Conservation (phyloP, 1,140 invertebrate genomes). For the Orussus abietinus region DNA sequence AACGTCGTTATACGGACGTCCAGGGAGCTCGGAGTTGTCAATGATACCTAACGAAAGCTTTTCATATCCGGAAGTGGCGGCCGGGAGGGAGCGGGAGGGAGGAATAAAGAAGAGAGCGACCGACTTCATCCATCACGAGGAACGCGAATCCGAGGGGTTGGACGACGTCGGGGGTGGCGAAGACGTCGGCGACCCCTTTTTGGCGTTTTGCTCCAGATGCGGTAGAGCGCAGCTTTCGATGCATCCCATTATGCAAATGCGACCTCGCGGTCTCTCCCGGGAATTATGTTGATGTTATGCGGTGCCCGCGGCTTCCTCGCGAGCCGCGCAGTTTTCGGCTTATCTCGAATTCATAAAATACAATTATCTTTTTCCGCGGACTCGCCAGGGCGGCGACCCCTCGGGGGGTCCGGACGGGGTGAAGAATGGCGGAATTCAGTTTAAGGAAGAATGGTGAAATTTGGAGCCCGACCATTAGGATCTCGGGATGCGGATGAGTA, state of each 20-base stretch:
- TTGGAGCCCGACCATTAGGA: no score
- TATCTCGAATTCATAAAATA: slow-evolving; percentile 44
- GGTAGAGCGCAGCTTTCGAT: slow-evolving; percentile 35
- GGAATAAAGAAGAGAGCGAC: slow-evolving; percentile 1
- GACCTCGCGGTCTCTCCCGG: slow-evolving; percentile 38
- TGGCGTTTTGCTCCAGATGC: slow-evolving; percentile 5
- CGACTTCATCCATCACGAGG: slow-evolving; percentile 4
- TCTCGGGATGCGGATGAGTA: no score
- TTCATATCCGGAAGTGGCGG: neutral
- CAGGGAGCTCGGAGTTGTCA: no score
- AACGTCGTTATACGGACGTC: no score
- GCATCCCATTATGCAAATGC: slow-evolving; percentile 48
- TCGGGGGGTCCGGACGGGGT: no score
- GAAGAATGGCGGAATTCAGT: no score
- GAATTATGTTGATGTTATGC: slow-evolving; percentile 50
- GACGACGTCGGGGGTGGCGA: slow-evolving; percentile 15
- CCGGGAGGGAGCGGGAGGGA: slow-evolving; percentile 6
- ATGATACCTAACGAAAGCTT: no score
- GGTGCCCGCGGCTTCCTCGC: slow-evolving; percentile 14
- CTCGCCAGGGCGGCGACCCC: slow-evolving; percentile 1
- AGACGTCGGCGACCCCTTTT: slow-evolving; percentile 19
- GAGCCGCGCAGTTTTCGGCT: slow-evolving; percentile 27
- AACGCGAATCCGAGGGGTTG: slow-evolving; percentile 10
- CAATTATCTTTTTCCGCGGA: slow-evolving; percentile 37
- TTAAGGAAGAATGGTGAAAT: no score